phyloP scores from a whole-genome alignment of 2,113 vertebrate genomes.

The Thamnophis sirtalis region DNA sequence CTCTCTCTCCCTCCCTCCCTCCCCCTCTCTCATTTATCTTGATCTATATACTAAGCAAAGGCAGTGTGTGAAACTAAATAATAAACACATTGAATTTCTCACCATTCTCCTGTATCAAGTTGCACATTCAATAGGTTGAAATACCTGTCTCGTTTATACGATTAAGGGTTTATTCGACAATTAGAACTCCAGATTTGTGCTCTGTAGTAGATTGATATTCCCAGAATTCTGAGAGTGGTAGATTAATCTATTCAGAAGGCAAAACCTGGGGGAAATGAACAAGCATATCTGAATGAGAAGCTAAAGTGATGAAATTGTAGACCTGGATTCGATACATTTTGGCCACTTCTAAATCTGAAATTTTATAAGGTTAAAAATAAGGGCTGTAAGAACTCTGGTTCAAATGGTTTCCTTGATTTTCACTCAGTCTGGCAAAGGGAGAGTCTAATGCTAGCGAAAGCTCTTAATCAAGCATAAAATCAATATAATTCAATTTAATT shows the following conservation, averaged over 20 bases:
- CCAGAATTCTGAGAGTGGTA: neutral
- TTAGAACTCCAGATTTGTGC: neutral
- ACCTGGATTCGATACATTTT: neutral
- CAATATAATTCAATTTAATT: neutral
- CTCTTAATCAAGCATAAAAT: neutral
- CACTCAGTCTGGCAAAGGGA: neutral
- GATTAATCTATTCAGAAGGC: neutral
- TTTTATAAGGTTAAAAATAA: neutral
- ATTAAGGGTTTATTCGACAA: neutral
- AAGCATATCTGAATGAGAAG: neutral
- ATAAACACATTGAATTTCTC: neutral
- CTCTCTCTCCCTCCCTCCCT: neutral
- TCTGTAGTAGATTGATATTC: neutral
- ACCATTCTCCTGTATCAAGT: neutral
- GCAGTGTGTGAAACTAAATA: neutral
- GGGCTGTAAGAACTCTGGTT: neutral
- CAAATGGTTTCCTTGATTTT: neutral
- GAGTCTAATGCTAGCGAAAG: neutral
- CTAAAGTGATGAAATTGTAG: neutral
- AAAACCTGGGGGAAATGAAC: neutral
- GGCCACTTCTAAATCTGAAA: neutral
- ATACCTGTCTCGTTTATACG: neutral
- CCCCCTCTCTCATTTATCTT: neutral
- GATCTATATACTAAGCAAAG: neutral
- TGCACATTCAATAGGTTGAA: neutral